Evolutionary conservation across 2,797 vertebrate species (phyloP).

Genomic region (Euthynnus affinis): DNA sequence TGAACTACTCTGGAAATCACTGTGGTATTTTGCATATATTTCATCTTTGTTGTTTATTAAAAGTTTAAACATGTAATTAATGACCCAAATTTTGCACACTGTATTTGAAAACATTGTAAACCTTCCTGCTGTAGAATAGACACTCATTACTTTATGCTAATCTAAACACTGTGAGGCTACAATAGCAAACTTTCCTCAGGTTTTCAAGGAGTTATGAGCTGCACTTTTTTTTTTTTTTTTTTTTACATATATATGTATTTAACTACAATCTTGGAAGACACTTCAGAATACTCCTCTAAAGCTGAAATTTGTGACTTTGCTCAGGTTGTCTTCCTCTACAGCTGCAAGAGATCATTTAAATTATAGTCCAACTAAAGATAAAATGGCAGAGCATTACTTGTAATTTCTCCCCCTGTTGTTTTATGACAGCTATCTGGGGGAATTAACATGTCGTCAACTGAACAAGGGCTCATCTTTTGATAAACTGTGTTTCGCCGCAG

Average conservation of each 20-base stretch:
- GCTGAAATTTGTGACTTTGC: no score
- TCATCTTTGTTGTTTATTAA: not conserved
- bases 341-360: not conserved
- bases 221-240: no score
- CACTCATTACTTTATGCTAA: not conserved
- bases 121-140: not conserved
- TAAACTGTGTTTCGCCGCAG: not conserved
- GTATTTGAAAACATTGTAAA: not conserved
- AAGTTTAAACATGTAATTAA: not conserved
- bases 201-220: not conserved
- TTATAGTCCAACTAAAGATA: not conserved
- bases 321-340: not conserved
- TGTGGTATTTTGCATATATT: not conserved
- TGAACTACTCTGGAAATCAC: not conserved
- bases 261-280: not conserved
- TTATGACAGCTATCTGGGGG: not conserved
- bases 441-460: not conserved
- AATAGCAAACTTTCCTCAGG: no score
- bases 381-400: not conserved
- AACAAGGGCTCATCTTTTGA: not conserved
- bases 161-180: not conserved
- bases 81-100: not conserved
- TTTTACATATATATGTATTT: no score
- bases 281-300: not conserved
- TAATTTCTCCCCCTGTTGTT: not conserved